Evolutionary conservation across 1,140 invertebrate genomes (phyloP).

Genomic region (Drosophila parabipectinata): DNA sequence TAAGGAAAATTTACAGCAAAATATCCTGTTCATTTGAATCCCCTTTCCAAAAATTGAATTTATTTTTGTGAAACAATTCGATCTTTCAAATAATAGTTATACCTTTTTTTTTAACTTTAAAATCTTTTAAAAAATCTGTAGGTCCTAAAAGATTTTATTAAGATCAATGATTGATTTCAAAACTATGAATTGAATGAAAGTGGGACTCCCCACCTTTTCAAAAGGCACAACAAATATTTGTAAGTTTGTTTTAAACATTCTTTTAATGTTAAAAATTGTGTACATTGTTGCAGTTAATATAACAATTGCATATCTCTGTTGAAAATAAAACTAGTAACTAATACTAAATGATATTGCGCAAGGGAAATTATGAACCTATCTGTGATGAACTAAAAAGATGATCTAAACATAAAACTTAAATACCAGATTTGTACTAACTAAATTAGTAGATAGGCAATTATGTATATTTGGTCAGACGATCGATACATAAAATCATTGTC

Average conservation of each 20-base stretch:
- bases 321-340: conserved; percentile 49
- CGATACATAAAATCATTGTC: conserved; percentile 38
- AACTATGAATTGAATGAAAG: no score
- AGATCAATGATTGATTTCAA: no score
- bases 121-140: no score
- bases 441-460: conserved; percentile 66
- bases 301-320: conserved; percentile 52
- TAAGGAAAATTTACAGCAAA: no score
- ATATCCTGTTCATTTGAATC: no score
- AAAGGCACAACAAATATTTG: background rate
- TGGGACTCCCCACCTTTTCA: no score
- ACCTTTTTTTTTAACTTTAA: no score
- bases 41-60: no score
- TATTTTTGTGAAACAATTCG: no score
- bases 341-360: conserved; percentile 42
- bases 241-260: conserved; percentile 32
- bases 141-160: no score
- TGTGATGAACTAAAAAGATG: conserved; percentile 62
- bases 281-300: conserved; percentile 36
- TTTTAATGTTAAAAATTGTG: conserved; percentile 37
- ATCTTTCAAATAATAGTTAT: no score
- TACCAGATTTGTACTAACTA: conserved; percentile 77
- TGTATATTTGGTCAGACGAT: conserved; percentile 53
- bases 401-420: conserved; percentile 46
- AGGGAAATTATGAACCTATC: conserved; percentile 12